Percentiles rank a stretch among this genome's conserved stretches.
phyloP scores from a whole-genome alignment of 2,113 vertebrate genomes.

The Dicaeum eximium region DNA sequence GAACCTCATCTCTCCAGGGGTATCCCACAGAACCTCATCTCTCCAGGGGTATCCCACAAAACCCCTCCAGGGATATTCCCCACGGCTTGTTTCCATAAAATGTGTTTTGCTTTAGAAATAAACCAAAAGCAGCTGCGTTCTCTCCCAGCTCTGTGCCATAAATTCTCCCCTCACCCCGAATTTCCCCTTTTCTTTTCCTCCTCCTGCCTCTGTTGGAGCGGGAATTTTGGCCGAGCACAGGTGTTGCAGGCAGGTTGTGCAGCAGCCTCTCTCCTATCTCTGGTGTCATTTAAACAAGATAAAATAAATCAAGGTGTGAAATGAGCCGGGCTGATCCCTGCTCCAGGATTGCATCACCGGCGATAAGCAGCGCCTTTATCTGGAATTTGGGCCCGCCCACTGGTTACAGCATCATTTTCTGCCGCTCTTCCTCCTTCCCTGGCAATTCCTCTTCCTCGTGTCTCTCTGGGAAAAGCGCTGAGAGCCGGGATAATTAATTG shows the following conservation, averaged over 20 bases:
- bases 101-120: background rate
- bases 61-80: background rate
- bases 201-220: background rate
- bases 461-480: background rate
- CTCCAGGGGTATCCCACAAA: background rate
- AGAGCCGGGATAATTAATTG: accelerated
- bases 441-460: background rate
- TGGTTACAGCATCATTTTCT: background rate
- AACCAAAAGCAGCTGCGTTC: accelerated
- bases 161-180: accelerated
- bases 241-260: accelerated
- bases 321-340: background rate
- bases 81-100: background rate
- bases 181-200: background rate
- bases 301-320: background rate
- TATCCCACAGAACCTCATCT: background rate
- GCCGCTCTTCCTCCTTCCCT: background rate
- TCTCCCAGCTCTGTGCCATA: background rate
- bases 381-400: background rate
- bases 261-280: background rate
- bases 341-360: background rate
- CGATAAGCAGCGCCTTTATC: background rate
- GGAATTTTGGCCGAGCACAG: accelerated
- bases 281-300: background rate
- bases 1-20: background rate